Conservation (phyloP, 1,140 invertebrate genomes). For the Triops cancriformis region DNA sequence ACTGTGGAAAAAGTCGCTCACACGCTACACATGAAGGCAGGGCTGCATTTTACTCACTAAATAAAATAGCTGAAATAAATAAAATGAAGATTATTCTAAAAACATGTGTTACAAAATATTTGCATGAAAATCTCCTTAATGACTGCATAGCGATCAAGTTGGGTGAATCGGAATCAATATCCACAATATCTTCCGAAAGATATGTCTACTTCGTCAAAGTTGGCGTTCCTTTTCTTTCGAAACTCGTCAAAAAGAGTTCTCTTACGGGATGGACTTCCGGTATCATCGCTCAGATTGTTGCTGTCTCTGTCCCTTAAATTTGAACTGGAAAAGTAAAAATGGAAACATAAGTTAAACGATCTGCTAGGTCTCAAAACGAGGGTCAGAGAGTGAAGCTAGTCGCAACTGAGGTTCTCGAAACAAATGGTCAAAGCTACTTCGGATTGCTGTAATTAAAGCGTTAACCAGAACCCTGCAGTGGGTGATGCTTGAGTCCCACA, state of each 20-base stretch:
- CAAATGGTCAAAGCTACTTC: constrained; percentile 12
- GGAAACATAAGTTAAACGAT: neutral
- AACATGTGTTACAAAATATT: constrained; percentile 3
- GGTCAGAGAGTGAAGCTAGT: constrained; percentile 17
- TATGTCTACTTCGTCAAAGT: constrained; percentile 12
- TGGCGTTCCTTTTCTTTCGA: constrained; percentile 8
- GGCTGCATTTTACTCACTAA: neutral
- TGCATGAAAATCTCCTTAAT: constrained; percentile 22
- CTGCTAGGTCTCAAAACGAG: neutral
- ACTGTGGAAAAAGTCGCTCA: constrained; percentile 11
- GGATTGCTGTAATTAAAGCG: constrained; percentile 13
- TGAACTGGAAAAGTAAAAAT: neutral
- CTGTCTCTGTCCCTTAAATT: neutral
- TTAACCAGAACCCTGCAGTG: constrained; percentile 11
- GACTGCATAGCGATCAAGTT: neutral
- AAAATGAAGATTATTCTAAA: neutral
- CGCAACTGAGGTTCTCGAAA: constrained; percentile 13
- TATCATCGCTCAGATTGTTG: neutral
- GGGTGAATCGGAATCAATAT: constrained; percentile 10
- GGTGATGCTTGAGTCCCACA: neutral
- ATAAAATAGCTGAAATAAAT: neutral
- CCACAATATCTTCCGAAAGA: neutral
- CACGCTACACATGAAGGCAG: constrained; percentile 8
- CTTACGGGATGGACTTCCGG: neutral
- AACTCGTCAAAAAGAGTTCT: neutral